Evolutionary conservation across 1,140 invertebrate genomes (phyloP), one percentile per base, ranked within the genome.

Genomic region (Venturia canescens): DNA sequence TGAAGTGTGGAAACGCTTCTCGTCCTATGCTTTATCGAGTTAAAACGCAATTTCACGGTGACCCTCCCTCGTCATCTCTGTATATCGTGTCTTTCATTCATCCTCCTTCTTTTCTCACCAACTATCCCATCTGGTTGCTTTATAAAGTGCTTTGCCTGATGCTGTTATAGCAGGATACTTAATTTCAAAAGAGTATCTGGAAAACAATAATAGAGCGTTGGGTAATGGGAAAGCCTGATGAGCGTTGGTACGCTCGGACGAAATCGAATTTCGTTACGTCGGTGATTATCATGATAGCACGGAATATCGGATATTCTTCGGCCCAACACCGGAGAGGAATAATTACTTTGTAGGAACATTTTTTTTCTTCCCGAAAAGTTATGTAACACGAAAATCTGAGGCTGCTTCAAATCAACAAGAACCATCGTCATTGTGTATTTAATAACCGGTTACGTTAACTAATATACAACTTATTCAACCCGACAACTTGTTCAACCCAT

Each of bases 11-110:
- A 23, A n/a, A 3, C 16, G n/a, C n/a, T 34, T 71, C n/a, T 21
- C 38, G 18, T 48, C 16, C 15, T 29, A 53, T 74, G 15, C 71
- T 74, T 53, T 74, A 74, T 74, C 71, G 71, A 74, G 71, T 53
- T 74, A 74, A 74, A 74, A 74, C 48, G 71, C 71, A 74, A 74
- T 74, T 74, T 74, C 71, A 74, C 71, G 71, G 71, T 48, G 38
- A 74, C 71, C 53, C 26, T 48, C 44, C 26, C 48, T 57, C 27
- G 23, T 57, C n/a, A 3, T 74, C 15, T 29, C 6, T 26, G 6
- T 57, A 6, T 63, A 21, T 63, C 60, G 2, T 63, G 1, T 23
- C 13, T 23, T 23, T 26, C 16, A 18, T n/a, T 18, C n/a, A n/a
- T 31, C 15, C 31, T 18, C 71, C 27, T 57, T 26, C 23, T 27